Evolutionary conservation across 2,113 vertebrate species (phyloP), one percentile per base, ranked within the genome.

Genomic region (Callopanchax toddi): DNA sequence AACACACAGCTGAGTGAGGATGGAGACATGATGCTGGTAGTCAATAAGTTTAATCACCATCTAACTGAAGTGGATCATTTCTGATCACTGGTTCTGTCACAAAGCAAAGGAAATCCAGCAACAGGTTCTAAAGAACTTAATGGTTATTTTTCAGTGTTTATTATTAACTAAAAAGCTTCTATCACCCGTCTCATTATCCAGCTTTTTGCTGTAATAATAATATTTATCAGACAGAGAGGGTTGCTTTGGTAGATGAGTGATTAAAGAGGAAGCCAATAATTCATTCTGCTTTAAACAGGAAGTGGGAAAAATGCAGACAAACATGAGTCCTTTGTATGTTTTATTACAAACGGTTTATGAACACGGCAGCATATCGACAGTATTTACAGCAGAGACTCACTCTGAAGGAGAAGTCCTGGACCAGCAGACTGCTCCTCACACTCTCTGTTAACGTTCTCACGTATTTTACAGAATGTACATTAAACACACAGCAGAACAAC

Each of bases 371-470:
- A 75, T 37, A 52, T 66, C 1, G 43, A 52, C 56, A 77, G 7
- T 83, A 84, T 82, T 78, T 86, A 88, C 83, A 86, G 43, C 13
- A 74, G 44, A 81, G 65, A 61, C 1, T 21, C 7, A n/a, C n/a
- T 18, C 48, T 22, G 44, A 40, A 48, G 44, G n/a, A 75, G 76
- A 71, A 61, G 82, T 87, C 82, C 12, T 82, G 79, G 29, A 49
- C 87, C 87, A 88, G 89, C 89, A 87, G 81, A 87, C 83, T 69
- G 68, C 63, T 73, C 25, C 55, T 71, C 45, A 70, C 29, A 32
- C 37, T 76, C 51, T 40, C 15, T 40, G 13, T 58, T 45, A 65
- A 61, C 2, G 3, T 61, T 25, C 34, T 48, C 23, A 53, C 36
- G 70, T 44, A 45, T 29, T 22, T 17, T 32, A 57, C 39, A 55